A percentile compares a stretch with the other conserved stretches of the same genome.
These are phyloP conservation scores for Unio pictorum DNA, from an alignment of 2,888 invertebrate species.

Conservation along the genomic window DNA sequence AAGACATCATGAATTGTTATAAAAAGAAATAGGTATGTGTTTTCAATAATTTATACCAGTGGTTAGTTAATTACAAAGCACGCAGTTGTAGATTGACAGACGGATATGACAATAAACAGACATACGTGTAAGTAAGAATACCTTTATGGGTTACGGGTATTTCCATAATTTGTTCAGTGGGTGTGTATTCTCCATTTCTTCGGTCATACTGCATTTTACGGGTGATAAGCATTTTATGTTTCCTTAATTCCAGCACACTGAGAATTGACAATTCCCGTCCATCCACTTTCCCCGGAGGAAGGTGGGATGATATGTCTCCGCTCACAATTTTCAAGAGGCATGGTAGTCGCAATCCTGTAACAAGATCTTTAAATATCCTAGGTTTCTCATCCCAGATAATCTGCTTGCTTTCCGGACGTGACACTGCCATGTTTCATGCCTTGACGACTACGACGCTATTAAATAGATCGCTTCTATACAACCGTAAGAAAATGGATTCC, in stretches of 20 bases:
- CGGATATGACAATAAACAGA: no score
- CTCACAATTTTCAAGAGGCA: conserved; percentile 26
- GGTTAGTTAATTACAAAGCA: no score
- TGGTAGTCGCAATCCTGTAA: conserved; percentile 31
- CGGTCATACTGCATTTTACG: conserved; percentile 60
- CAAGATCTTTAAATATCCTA: conserved; percentile 46
- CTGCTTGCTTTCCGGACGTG: conserved; percentile 7
- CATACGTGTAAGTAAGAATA: conserved; percentile 12
- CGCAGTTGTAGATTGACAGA: no score
- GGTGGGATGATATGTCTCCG: conserved; percentile 6
- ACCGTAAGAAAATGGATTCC: no score
- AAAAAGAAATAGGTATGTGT: no score
- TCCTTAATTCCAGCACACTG: conserved; percentile 51
- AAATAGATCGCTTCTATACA: no score
- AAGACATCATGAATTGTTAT: no score
- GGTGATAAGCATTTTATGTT: conserved; percentile 53
- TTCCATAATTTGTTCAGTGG: conserved; percentile 49
- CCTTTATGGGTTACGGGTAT: conserved; percentile 60
- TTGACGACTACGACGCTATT: no score
- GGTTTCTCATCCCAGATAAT: conserved; percentile 51
- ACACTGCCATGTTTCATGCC: no score
- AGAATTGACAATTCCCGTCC: conserved; percentile 33
- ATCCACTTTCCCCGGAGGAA: not conserved
- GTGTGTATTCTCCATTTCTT: conserved; percentile 51
- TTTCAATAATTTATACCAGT: no score